These are phyloP conservation scores for Poeciliopsis turneri DNA, from an alignment of 2,797 vertebrate genomes.

Conservation along the genomic window DNA sequence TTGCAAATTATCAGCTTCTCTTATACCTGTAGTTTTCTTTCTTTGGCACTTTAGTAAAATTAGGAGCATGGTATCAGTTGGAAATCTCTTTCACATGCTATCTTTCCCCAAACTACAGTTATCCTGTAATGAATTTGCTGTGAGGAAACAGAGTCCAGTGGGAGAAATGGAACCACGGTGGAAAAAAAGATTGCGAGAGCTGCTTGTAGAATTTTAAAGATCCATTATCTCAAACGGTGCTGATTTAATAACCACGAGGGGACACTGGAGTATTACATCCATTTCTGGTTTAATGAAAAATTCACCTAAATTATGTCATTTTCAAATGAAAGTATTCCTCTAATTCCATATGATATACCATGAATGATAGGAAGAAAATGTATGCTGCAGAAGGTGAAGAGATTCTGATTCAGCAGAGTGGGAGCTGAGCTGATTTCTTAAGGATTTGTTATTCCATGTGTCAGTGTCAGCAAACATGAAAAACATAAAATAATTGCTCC, in stretches of 20 bases:
- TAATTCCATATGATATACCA: constrained; percentile 18
- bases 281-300: constrained; percentile 72
- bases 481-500: constrained; percentile 52
- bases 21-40: constrained; percentile 47
- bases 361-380: constrained; percentile 52
- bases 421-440: constrained; percentile 55
- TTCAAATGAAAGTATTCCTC: constrained; percentile 52
- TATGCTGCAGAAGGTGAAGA: constrained; percentile 26
- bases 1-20: constrained; percentile 64
- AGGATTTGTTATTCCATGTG: constrained; percentile 41
- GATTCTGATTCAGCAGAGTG: constrained; percentile 60
- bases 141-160: constrained; percentile 54
- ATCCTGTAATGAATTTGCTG: constrained; percentile 68
- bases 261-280: constrained; percentile 68
- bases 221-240: constrained; percentile 78
- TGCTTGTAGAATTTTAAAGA: constrained; percentile 77
- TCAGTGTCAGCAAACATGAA: constrained; percentile 62
- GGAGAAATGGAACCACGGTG: constrained; percentile 49
- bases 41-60: constrained; percentile 58
- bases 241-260: constrained; percentile 75
- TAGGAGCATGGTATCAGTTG: constrained; percentile 69
- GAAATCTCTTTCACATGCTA: constrained; percentile 69
- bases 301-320: constrained; percentile 69
- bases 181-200: constrained; percentile 59
- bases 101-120: constrained; percentile 59